Percentiles rank a stretch among this genome's conserved stretches.
Evolutionary conservation across 2,888 invertebrate species (phyloP).

Genomic region (Polyommatus iphigenia): DNA sequence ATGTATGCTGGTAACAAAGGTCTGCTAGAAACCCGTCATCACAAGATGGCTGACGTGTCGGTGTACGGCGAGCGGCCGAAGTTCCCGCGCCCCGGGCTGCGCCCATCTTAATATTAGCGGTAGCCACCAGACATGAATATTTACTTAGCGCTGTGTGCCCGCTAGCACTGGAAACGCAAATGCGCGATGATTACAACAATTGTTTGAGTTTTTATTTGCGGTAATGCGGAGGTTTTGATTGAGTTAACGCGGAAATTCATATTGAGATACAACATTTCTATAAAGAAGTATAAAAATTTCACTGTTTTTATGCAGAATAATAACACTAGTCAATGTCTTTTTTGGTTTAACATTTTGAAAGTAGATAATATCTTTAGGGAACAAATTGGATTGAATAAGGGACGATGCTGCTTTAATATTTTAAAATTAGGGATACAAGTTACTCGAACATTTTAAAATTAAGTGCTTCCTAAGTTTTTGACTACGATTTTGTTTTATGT

Average conservation of each 20-base stretch:
- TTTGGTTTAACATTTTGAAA: no score
- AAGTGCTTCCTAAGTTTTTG: no score
- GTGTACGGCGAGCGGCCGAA: conserved; percentile 59
- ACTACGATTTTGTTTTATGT: no score
- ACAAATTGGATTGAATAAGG: no score
- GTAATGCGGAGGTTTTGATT: neutral
- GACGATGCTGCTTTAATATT: no score
- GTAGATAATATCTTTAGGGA: no score
- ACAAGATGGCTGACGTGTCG: conserved; percentile 60
- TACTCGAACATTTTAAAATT: no score
- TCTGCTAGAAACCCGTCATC: neutral
- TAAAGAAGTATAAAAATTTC: no score
- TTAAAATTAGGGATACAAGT: no score
- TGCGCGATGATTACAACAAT: neutral
- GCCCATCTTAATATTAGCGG: conserved; percentile 66
- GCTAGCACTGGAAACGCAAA: neutral
- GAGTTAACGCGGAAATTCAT: neutral
- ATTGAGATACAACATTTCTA: no score
- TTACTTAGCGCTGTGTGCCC: conserved; percentile 60
- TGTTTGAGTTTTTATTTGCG: neutral
- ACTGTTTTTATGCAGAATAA: no score
- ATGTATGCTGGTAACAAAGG: neutral
- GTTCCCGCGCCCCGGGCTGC: conserved; percentile 69
- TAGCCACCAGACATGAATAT: conserved; percentile 70
- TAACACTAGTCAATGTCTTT: no score